phyloP scores from a whole-genome alignment of 2,888 invertebrate species.

The Hydropsyche betteni region DNA sequence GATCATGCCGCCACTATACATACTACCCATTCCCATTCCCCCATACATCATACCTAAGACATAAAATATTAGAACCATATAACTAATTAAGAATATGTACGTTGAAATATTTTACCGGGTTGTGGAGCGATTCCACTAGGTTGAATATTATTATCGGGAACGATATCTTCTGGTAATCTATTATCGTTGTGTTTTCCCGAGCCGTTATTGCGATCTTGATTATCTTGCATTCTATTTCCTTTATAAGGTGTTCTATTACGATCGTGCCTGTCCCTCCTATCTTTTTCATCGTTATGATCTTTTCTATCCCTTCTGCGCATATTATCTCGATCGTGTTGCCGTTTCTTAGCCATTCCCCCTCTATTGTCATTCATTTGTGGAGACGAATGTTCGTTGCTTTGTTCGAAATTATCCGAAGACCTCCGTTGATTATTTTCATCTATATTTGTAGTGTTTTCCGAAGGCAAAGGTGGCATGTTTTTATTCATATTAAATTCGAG shows the following conservation, averaged over 20 bases:
- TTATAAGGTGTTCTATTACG: slow-evolving; percentile 44
- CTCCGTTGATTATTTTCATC: slow-evolving; percentile 32
- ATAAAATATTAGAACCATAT: background rate
- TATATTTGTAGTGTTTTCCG: slow-evolving; percentile 27
- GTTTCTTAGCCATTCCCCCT: slow-evolving; percentile 10
- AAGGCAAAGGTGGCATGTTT: slow-evolving; percentile 66
- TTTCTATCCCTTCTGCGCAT: slow-evolving; percentile 45
- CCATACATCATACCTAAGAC: slow-evolving; percentile 50
- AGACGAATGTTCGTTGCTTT: slow-evolving; percentile 13
- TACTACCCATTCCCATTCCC: slow-evolving; percentile 48
- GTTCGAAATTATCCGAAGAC: slow-evolving; percentile 28
- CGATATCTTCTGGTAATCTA: slow-evolving; percentile 39
- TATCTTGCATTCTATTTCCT: slow-evolving; percentile 39
- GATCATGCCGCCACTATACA: slow-evolving; percentile 49
- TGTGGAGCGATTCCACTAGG: slow-evolving; percentile 36
- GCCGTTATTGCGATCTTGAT: slow-evolving; percentile 24
- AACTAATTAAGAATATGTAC: background rate
- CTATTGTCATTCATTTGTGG: slow-evolving; percentile 11
- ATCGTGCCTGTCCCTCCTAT: slow-evolving; percentile 44
- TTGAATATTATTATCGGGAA: slow-evolving; percentile 41
- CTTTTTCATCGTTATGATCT: slow-evolving; percentile 45
- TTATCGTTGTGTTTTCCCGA: slow-evolving; percentile 28
- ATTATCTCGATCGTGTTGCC: slow-evolving; percentile 34
- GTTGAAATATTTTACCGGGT: slow-evolving; percentile 32
- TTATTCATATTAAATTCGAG: slow-evolving; percentile 71